phyloP scores from a whole-genome alignment of 2,888 invertebrate genomes.

The Nesidiocoris tenuis region DNA sequence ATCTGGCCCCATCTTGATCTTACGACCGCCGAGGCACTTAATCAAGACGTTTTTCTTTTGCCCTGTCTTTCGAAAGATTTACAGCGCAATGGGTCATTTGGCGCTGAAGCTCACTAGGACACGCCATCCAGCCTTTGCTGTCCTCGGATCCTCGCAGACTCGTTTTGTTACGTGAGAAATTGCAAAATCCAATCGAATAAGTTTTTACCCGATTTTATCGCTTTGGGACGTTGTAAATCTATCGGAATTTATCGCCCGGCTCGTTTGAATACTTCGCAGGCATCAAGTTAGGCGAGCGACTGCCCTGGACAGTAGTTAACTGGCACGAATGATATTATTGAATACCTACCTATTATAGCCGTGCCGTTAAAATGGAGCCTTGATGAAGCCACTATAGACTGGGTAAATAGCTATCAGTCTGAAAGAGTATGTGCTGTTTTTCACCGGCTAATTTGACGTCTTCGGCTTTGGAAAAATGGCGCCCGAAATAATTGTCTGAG shows the following conservation, averaged over 20 bases:
- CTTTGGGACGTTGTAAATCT: neutral
- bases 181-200: neutral
- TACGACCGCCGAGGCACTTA: neutral
- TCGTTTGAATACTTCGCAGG: neutral
- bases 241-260: neutral
- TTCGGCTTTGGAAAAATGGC: too few species aligned
- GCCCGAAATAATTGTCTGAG: too few species aligned
- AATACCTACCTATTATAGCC: too few species aligned
- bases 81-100: neutral
- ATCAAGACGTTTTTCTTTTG: neutral
- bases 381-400: too few species aligned
- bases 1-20: too few species aligned
- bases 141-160: conserved; percentile 31
- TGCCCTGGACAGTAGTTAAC: neutral
- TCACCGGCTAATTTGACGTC: too few species aligned
- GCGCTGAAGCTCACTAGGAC: neutral
- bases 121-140: neutral
- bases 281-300: too few species aligned
- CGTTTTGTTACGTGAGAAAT: conserved; percentile 3
- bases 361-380: too few species aligned
- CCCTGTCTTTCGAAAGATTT: neutral
- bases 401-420: too few species aligned
- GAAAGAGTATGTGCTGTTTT: too few species aligned
- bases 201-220: neutral
- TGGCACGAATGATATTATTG: too few species aligned